Conservation (phyloP, 2,888 invertebrate species). For the Gortyna flavago region DNA sequence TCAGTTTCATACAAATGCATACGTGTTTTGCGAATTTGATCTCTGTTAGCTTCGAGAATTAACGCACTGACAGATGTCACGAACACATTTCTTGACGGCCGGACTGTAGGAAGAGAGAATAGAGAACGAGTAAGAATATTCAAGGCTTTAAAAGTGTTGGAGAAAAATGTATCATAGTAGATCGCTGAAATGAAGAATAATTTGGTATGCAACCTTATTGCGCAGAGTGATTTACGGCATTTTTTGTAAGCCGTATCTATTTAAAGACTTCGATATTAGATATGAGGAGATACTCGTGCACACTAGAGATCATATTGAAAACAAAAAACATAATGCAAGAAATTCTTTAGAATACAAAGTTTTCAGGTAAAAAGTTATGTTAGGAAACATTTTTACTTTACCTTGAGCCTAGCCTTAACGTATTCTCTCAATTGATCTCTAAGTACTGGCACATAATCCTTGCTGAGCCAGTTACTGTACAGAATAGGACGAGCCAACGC, state of each 20-base stretch:
- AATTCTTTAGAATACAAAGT: neutral
- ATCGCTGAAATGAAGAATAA: no score
- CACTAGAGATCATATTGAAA: neutral
- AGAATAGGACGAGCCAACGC: constrained; percentile 98
- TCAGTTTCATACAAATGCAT: no score
- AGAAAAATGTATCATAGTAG: no score
- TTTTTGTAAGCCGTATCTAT: neutral
- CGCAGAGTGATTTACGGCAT: neutral
- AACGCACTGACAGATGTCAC: no score
- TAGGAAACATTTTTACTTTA: constrained; percentile 68
- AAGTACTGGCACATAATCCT: constrained; percentile 99
- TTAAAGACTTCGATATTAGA: neutral
- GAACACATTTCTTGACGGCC: no score
- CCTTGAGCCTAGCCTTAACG: constrained; percentile 98
- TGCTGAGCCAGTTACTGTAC: constrained; percentile 99
- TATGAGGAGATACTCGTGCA: no score
- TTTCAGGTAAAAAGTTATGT: neutral
- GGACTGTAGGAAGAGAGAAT: no score
- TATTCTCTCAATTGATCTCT: constrained; percentile 98
- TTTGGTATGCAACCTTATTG: neutral
- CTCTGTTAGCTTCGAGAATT: no score
- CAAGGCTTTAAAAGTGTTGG: no score
- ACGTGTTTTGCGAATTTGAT: no score
- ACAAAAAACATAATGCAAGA: neutral
- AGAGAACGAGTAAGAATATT: no score